Evolutionary conservation across 2,113 vertebrate species (phyloP).

Genomic region (Theristicus caerulescens): DNA sequence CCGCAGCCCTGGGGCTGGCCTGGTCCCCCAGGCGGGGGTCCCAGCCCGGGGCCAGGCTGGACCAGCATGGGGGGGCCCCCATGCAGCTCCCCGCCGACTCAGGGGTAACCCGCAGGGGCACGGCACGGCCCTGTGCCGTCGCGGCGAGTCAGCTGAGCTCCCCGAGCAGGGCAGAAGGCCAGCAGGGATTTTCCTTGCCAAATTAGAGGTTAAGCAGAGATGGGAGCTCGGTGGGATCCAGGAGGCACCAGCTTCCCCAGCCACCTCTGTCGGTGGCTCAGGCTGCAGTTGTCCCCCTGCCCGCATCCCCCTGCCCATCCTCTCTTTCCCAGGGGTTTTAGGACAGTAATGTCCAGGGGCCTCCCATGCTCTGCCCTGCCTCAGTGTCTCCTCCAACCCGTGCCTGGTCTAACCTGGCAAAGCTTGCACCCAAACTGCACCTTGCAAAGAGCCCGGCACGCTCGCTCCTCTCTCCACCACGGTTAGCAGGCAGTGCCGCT

Average conservation of each 20-base stretch:
- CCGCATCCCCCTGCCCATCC: background rate
- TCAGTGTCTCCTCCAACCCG: background rate
- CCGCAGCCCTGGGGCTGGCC: fast-evolving
- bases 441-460: background rate
- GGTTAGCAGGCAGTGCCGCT: background rate
- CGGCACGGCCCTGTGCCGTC: background rate
- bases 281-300: background rate
- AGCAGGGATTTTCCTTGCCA: constrained; percentile 53
- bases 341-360: background rate
- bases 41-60: background rate
- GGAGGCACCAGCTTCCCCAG: background rate
- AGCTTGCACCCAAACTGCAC: background rate
- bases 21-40: background rate
- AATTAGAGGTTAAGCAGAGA: constrained; percentile 39
- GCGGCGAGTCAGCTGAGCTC: constrained; percentile 41
- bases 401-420: background rate
- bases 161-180: constrained; percentile 46
- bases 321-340: background rate
- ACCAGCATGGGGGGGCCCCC: background rate
- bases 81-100: fast-evolving
- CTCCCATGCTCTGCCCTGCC: background rate
- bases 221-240: constrained; percentile 2
- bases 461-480: fast-evolving
- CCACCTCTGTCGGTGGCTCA: background rate
- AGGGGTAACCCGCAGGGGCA: background rate